These are phyloP conservation scores for Tupiocoris notatus DNA, from an alignment of 2,888 invertebrate species.

Conservation along the genomic window DNA sequence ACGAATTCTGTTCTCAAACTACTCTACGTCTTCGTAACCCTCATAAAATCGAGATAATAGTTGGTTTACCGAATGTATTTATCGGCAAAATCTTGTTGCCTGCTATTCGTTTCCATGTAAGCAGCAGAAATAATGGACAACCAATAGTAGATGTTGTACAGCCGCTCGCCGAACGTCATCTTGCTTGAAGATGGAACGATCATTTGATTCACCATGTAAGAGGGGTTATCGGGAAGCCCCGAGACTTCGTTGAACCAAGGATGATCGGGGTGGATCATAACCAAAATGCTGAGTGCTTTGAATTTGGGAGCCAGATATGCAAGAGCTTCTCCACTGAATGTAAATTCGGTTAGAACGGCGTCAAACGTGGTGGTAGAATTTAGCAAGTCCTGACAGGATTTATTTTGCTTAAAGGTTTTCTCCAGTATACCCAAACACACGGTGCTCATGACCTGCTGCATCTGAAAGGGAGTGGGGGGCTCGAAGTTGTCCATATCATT, in stretches of 20 bases:
- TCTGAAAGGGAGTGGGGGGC: too few relatives aligned
- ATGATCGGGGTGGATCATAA: background rate
- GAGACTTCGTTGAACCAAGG: slow-evolving; percentile 47
- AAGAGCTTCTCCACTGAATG: slow-evolving; percentile 33
- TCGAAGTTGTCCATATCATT: too few relatives aligned
- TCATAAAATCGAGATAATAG: too few relatives aligned
- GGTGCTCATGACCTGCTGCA: background rate
- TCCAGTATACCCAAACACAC: background rate
- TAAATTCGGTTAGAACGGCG: slow-evolving; percentile 36
- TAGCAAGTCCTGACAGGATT: slow-evolving; percentile 10
- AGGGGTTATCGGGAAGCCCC: slow-evolving; percentile 39
- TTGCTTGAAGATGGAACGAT: background rate
- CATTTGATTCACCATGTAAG: slow-evolving; percentile 30
- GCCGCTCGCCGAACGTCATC: background rate
- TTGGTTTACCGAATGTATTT: slow-evolving; percentile 14
- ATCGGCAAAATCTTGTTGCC: slow-evolving; percentile 7
- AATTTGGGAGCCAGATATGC: slow-evolving; percentile 45
- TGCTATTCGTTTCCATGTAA: background rate
- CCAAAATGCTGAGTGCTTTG: slow-evolving; percentile 1
- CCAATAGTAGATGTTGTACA: slow-evolving; percentile 18
- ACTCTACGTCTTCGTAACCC: too few relatives aligned
- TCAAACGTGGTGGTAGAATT: slow-evolving; percentile 41
- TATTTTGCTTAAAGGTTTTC: background rate
- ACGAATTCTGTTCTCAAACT: too few relatives aligned
- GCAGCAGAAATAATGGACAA: background rate